Percentiles rank a stretch among this genome's conserved stretches.
phyloP scores from a whole-genome alignment of 2,888 invertebrate genomes.

The Diarsia dahlii region DNA sequence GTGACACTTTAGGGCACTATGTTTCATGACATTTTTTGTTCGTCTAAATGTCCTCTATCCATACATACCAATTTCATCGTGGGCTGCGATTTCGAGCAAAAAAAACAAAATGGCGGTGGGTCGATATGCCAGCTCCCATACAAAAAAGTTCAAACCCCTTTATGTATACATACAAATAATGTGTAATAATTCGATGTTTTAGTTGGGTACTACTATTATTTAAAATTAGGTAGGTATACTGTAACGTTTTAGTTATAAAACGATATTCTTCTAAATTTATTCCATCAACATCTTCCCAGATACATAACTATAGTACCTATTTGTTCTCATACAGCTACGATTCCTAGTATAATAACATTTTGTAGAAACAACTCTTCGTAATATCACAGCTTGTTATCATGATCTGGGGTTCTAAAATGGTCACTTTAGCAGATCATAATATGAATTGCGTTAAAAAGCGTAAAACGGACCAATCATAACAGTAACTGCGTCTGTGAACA shows the following conservation, averaged over 20 bases:
- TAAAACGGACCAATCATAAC: no score
- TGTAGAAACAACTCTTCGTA: slow-evolving; percentile 50
- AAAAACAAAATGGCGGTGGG: no score
- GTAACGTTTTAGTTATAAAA: slow-evolving; percentile 8
- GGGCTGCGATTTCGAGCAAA: no score
- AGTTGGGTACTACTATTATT: slow-evolving; percentile 6
- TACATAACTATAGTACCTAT: slow-evolving; percentile 36
- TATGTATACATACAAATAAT: background rate
- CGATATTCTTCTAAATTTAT: slow-evolving; percentile 9
- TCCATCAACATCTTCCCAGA: slow-evolving; percentile 24
- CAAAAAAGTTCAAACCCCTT: no score
- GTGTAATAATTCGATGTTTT: slow-evolving; percentile 10
- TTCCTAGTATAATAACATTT: slow-evolving; percentile 48
- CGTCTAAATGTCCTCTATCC: no score
- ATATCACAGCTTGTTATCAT: slow-evolving; percentile 73
- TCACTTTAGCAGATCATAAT: no score
- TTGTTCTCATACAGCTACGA: slow-evolving; percentile 41
- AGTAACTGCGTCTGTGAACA: no score
- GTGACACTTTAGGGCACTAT: no score
- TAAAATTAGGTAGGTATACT: slow-evolving; percentile 24
- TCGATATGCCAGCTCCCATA: no score
- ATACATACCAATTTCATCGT: no score
- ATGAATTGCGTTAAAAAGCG: no score
- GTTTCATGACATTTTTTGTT: no score
- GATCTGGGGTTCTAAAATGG: slow-evolving; percentile 4